Base-by-base conservation (phyloP, 2,888 invertebrate genomes). In the Arrhopalites spinosus region DNA sequence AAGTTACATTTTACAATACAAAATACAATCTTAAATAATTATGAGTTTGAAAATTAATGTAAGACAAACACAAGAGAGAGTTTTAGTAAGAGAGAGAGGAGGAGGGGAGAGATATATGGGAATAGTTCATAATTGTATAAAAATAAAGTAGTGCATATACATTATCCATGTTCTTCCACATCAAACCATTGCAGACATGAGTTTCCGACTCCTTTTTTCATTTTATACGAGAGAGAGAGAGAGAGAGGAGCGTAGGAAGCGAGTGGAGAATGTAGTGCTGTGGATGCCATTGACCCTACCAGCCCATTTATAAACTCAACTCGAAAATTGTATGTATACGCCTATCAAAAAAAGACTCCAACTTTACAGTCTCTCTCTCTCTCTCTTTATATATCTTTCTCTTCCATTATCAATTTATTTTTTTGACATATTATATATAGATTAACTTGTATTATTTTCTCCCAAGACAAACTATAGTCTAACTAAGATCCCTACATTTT, bases 271-370 rank as follows among this genome's bases (percentile, higher is more conserved):
- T 53, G 36, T 56, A 70, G 8, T 47, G 68, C 50, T 68, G 47
- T 68, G 47, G 68, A 68, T 68, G 68, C 68, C 68, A 68, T 68
- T 68, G 68, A 68, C 68, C 68, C 50, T 27, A 17, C 47, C 25
- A 50, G 68, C 50, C 66, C 66, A 66, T 66, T 66, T 66, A 66
- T 66, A 66, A 66, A 66, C 43, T 66, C 36, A 30, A 66, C 30
- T 36, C 25, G 59, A 59, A 59, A 59, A 20, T 7, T 53, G n/a
- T 53, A 20, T 53, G 20, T 53, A 20, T 50, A 50, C 15, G 20
- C 50, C 20, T 20, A 50, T n/a, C 50, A n/a, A 50, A 36, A 36
- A 11, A 36, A 50, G 15, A 17, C 20, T 20, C 1, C 1, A 1
- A 53, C n/a, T 20, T 20, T n/a, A n/a, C 15, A 15, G 15, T 17